These are phyloP conservation scores for Lysandra coridon DNA, from an alignment of 2,888 invertebrate species.

Conservation along the genomic window DNA sequence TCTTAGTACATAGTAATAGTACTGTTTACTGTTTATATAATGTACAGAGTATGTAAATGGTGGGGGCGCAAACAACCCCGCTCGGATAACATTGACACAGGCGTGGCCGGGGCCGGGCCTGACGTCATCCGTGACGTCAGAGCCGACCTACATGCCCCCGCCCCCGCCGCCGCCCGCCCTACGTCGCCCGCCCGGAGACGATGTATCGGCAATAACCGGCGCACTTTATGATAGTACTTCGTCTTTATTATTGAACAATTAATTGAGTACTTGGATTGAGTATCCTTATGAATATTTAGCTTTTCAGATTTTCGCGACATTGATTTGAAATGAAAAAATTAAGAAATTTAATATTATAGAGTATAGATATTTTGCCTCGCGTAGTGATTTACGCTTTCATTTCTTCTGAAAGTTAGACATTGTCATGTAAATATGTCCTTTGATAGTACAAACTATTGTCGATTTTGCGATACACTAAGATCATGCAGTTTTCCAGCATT, in stretches of 20 bases:
- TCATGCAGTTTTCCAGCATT: no score
- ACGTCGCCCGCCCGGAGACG: not conserved
- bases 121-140: conserved; percentile 59
- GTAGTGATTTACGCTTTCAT: no score
- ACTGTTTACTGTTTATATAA: not conserved
- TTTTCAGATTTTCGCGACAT: not conserved
- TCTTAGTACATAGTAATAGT: not conserved
- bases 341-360: no score
- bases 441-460: no score
- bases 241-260: not conserved
- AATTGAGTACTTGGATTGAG: not conserved
- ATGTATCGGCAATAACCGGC: conserved; percentile 5
- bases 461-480: no score
- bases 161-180: not conserved
- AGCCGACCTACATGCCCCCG: conserved; percentile 40
- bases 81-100: conserved; percentile 39
- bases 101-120: conserved; percentile 61
- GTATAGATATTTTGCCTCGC: no score
- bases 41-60: not conserved
- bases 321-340: not conserved
- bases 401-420: no score
- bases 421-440: no score
- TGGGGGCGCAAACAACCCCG: conserved; percentile 5
- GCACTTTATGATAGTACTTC: not conserved
- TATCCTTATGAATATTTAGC: not conserved